Conservation (phyloP, 2,888 invertebrate species). For the Chymomyza procnemis region DNA sequence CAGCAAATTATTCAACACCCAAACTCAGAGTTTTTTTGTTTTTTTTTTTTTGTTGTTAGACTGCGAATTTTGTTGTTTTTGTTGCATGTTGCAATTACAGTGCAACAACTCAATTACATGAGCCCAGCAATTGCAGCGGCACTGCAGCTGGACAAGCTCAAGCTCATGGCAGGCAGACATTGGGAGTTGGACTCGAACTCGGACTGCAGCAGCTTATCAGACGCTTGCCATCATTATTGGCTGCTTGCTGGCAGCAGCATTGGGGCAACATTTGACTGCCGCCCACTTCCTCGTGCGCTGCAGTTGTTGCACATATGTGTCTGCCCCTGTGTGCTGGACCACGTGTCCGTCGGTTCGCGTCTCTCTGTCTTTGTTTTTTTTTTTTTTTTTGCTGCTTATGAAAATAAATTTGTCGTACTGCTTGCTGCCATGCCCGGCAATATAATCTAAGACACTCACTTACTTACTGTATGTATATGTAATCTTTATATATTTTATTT, state of each 20-base stretch:
- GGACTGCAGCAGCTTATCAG: background rate
- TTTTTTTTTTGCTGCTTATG: background rate
- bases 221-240: background rate
- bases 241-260: background rate
- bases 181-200: background rate
- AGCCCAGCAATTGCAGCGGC: conserved; percentile 20
- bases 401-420: conserved; percentile 14
- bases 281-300: conserved; percentile 16
- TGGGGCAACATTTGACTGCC: conserved; percentile 1
- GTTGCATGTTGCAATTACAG: conserved; percentile 15
- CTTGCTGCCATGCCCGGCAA: background rate
- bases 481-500: too few relatives aligned
- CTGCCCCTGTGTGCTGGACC: background rate
- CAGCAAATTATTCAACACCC: conserved; percentile 40
- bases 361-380: background rate
- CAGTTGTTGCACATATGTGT: background rate
- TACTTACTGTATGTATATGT: background rate
- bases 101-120: conserved; percentile 49
- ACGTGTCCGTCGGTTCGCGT: too few relatives aligned
- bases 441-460: background rate
- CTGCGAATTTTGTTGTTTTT: conserved; percentile 8
- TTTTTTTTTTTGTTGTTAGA: background rate
- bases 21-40: background rate
- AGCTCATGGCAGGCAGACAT: background rate
- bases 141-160: conserved; percentile 20